Conservation (phyloP, 1,140 invertebrate genomes). For the Diplogasteroides magnus region DNA sequence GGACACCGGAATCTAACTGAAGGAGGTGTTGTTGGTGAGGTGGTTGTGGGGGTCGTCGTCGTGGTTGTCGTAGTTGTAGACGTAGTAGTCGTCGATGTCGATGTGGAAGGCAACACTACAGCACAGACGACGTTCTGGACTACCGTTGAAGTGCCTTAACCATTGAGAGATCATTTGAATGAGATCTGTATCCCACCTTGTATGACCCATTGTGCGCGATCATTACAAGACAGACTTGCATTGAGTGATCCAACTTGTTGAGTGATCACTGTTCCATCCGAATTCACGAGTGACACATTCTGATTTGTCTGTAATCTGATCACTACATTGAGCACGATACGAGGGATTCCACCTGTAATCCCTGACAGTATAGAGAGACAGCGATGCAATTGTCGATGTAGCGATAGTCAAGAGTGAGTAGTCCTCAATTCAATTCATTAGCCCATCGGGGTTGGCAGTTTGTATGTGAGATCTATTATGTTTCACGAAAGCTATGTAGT, state of each 20-base stretch:
- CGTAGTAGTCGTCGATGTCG: constrained; percentile 1
- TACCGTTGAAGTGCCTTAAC: constrained; percentile 5
- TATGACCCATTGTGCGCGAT: background rate
- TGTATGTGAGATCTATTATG: background rate
- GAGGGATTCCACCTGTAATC: no score
- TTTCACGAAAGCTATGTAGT: no score
- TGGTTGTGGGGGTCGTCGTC: background rate
- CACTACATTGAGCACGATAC: no score
- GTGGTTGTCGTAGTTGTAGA: background rate
- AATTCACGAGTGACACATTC: background rate
- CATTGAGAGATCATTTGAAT: no score
- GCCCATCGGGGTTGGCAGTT: background rate
- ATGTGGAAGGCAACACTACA: constrained; percentile 3
- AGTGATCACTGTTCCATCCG: background rate
- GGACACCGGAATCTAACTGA: background rate
- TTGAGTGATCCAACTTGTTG: background rate
- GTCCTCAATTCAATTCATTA: background rate
- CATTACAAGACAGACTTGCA: background rate
- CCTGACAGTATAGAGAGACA: background rate
- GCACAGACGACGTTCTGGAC: constrained; percentile 3
- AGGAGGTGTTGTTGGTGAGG: constrained; percentile 3
- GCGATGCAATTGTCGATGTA: background rate
- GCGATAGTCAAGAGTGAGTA: background rate
- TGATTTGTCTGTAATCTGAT: background rate
- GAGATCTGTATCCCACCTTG: background rate